These are phyloP conservation scores for Hydractinia echinata DNA, from an alignment of 30 jellyfish, hydroid and myxozoan species.

Conservation along the genomic window DNA sequence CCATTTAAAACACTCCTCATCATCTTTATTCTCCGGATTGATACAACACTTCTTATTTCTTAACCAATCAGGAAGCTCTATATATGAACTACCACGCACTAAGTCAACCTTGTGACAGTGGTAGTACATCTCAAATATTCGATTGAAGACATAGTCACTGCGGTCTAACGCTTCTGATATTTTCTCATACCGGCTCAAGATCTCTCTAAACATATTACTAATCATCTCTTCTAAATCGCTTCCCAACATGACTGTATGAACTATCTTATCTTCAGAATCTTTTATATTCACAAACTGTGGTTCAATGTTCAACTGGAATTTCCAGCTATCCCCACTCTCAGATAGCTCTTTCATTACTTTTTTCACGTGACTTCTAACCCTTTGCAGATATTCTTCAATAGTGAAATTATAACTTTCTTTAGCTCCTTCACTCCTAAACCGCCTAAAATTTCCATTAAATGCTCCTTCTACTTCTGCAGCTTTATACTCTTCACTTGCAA, in stretches of 20 bases:
- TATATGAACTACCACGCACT: constrained; percentile 2
- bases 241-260: neutral
- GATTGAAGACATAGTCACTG: neutral
- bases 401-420: no score
- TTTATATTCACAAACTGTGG: constrained; percentile 6
- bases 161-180: constrained; percentile 1
- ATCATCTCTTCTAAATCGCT: constrained; percentile 6
- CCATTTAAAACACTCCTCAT: no score
- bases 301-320: neutral
- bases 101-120: constrained; percentile 4
- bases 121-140: neutral
- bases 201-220: neutral
- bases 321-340: constrained; percentile 7
- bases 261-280: no score
- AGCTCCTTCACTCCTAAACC: no score
- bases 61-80: neutral
- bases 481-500: constrained; percentile 5
- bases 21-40: constrained; percentile 10
- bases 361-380: no score
- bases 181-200: neutral
- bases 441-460: constrained; percentile 2
- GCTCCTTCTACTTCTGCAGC: constrained; percentile 4
- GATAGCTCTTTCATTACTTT: no score
- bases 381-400: neutral
- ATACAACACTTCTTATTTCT: neutral